Conservation (phyloP, 2,113 vertebrate genomes). For the Gavialis gangeticus region DNA sequence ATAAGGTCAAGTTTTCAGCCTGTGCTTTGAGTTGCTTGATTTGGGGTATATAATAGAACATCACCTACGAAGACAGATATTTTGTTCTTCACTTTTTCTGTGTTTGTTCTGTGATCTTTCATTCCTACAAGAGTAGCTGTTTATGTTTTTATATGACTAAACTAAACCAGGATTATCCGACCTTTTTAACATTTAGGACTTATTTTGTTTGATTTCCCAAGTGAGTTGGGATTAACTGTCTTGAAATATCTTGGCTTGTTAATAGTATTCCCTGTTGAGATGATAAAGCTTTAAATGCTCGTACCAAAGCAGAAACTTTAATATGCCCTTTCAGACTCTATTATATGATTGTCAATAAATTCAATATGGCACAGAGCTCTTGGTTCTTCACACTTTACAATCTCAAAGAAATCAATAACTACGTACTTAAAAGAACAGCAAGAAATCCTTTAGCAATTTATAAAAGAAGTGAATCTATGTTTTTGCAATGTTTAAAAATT, state of each 20-base stretch:
- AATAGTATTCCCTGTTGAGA: neutral
- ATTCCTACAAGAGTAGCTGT: neutral
- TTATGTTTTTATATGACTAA: neutral
- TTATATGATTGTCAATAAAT: neutral
- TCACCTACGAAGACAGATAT: neutral
- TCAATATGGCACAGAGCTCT: neutral
- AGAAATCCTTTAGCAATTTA: neutral
- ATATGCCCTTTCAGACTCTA: neutral
- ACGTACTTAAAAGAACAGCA: neutral
- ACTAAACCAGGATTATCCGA: neutral
- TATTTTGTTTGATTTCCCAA: neutral
- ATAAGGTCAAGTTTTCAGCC: neutral
- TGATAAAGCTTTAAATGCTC: neutral
- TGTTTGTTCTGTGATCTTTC: neutral
- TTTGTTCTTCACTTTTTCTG: neutral
- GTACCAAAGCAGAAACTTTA: neutral
- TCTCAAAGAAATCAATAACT: slow-evolving; percentile 8
- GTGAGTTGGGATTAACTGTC: neutral
- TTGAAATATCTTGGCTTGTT: neutral
- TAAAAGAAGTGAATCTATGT: neutral
- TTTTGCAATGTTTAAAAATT: slow-evolving; percentile 33
- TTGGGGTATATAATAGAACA: neutral
- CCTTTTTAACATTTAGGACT: neutral
- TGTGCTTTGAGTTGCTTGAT: neutral
- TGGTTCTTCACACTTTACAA: neutral